Evolutionary conservation across 2,797 vertebrate genomes (phyloP).

Genomic region (Heliangelus exortis): DNA sequence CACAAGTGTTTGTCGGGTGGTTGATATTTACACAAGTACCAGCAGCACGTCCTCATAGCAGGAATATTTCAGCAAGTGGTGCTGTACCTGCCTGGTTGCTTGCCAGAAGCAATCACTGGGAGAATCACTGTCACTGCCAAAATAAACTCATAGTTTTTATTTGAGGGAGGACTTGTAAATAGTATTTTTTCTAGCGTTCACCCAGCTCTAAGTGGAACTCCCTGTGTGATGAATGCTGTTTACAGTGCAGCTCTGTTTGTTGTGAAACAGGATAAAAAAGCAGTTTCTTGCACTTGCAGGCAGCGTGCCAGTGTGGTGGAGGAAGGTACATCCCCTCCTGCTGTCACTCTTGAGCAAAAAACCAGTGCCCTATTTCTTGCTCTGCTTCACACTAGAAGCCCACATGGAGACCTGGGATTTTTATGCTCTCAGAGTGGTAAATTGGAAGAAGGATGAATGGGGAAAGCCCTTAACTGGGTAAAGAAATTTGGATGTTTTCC

Average conservation of each 20-base stretch:
- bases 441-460: neutral
- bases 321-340: slow-evolving; percentile 39
- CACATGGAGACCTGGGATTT: neutral
- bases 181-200: slow-evolving; percentile 52
- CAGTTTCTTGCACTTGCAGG: slow-evolving; percentile 38
- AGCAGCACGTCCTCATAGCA: neutral
- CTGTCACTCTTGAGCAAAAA: neutral
- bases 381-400: neutral
- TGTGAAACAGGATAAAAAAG: slow-evolving; percentile 36
- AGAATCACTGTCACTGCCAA: slow-evolving; percentile 29
- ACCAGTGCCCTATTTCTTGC: neutral
- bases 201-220: slow-evolving; percentile 53
- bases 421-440: neutral
- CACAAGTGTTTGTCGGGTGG: neutral
- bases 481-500: neutral
- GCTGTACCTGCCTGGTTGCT: neutral
- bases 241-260: slow-evolving; percentile 33
- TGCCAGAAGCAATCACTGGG: slow-evolving; percentile 13
- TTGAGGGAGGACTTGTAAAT: slow-evolving; percentile 54
- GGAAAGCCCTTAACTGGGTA: neutral
- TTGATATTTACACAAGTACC: neutral
- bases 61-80: neutral
- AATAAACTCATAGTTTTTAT: slow-evolving; percentile 58
- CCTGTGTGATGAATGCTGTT: slow-evolving; percentile 51
- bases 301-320: neutral